phyloP scores from a whole-genome alignment of 2,113 vertebrate species.

The Entelurus aequoreus region DNA sequence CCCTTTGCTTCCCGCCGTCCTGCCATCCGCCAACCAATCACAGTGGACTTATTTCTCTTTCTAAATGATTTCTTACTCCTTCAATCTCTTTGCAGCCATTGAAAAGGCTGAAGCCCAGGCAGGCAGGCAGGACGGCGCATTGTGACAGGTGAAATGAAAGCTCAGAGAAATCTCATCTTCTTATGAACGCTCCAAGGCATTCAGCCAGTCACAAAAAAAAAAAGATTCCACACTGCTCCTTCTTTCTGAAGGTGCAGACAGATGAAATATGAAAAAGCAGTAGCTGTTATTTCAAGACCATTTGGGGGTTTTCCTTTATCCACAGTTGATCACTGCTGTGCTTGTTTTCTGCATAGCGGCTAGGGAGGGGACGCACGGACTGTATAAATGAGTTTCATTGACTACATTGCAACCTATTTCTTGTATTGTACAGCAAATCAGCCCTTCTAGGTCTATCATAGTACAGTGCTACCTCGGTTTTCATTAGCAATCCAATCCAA shows the following conservation, averaged over 20 bases:
- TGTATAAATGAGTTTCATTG: slow-evolving; percentile 20
- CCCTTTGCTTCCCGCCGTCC: slow-evolving; percentile 23
- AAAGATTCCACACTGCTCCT: slow-evolving; percentile 8
- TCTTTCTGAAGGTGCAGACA: slow-evolving; percentile 39
- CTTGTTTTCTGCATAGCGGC: background rate
- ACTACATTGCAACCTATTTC: slow-evolving; percentile 7
- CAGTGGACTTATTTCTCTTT: slow-evolving; percentile 67
- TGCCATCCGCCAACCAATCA: slow-evolving; percentile 35
- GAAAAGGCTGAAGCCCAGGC: slow-evolving; percentile 44
- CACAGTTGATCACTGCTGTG: slow-evolving; percentile 55
- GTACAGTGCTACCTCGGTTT: background rate
- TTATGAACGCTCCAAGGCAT: slow-evolving; percentile 67
- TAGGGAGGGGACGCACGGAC: slow-evolving; percentile 16
- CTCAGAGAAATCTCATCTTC: slow-evolving; percentile 73
- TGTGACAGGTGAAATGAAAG: slow-evolving; percentile 76
- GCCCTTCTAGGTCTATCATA: background rate
- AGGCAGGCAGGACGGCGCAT: slow-evolving; percentile 48
- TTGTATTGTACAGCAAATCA: background rate
- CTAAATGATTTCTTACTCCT: slow-evolving; percentile 70
- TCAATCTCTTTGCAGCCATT: slow-evolving; percentile 65
- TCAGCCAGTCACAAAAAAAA: slow-evolving; percentile 58
- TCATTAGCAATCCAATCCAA: too few species aligned
- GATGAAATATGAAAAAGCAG: slow-evolving; percentile 31
- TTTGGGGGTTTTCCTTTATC: slow-evolving; percentile 57
- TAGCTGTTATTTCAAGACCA: slow-evolving; percentile 52